A percentile compares a stretch with the other conserved stretches of the same genome.
These are phyloP conservation scores for Eidolon dupreanum DNA, from an alignment of 2,797 vertebrate species.

Conservation along the genomic window DNA sequence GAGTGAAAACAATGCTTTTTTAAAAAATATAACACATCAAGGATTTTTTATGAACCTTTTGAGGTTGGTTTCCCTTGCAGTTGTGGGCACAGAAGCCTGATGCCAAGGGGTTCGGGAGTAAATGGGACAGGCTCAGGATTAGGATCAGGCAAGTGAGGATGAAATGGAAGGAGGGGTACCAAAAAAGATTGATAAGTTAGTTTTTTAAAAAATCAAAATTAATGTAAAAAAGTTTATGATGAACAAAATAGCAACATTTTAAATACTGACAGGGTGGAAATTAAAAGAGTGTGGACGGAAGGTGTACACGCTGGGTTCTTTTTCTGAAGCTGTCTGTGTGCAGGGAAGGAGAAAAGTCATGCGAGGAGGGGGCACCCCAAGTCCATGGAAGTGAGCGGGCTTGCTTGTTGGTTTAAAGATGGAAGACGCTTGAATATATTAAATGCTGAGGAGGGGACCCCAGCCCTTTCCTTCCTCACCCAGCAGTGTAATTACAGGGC, in stretches of 20 bases:
- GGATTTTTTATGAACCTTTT: background rate
- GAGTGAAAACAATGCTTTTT: background rate
- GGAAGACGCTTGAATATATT: background rate
- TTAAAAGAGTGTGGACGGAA: background rate
- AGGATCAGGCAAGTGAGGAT: background rate
- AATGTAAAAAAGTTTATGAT: background rate
- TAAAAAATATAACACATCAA: background rate
- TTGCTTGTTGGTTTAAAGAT: background rate
- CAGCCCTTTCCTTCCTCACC: background rate
- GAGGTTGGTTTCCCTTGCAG: background rate
- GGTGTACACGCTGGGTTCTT: background rate
- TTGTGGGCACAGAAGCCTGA: background rate
- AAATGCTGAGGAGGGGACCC: background rate
- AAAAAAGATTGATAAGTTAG: background rate
- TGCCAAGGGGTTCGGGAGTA: background rate
- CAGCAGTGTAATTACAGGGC: background rate
- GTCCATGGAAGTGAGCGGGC: fast-evolving
- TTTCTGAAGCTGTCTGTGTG: background rate
- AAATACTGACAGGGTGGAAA: background rate
- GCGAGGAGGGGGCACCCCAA: background rate
- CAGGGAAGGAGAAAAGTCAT: background rate
- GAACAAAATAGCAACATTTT: background rate
- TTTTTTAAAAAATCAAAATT: background rate
- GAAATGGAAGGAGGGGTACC: background rate
- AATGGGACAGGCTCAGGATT: too few relatives aligned